Evolutionary conservation across 2,888 invertebrate species (phyloP), one percentile per base, ranked within the genome.

Genomic region (Emmelina monodactyla): DNA sequence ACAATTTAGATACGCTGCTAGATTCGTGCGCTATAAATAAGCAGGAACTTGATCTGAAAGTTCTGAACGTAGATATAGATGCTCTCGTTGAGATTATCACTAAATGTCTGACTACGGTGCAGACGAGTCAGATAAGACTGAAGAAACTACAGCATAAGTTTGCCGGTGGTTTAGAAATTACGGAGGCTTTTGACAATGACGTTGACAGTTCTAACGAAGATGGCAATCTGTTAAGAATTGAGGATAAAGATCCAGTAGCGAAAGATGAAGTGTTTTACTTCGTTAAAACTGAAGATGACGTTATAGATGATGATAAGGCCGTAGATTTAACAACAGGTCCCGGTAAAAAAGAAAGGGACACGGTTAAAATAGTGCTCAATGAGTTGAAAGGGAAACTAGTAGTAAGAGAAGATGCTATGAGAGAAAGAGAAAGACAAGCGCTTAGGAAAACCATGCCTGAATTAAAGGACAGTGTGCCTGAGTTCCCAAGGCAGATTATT

Each of bases 191-290:
- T n/a, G 51, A 46, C 10, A 40, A 51, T 2, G 29, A 29, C 2
- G 29, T 29, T 13, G 13, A 12, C 12, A 13, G 4, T 13, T 12
- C 12, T 13, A 29, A 51, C 1, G 61, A 62, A 37, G 53, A 47
- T 3, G 46, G 40, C 13, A 43, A 43, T 1, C 46, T 73, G 44
- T 51, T 68, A 31, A 62, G 53, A 52, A 69, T 80, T 34, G 72
- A 67, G 47, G 67, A 75, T 36, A 51, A 45, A 32, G 64, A 62
- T 16, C 69, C 67, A 32, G 71, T 68, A 43, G 50, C 60, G 12
- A 70, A 51, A 42, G 81, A 81, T 46, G 79, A 81, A 53, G 81
- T 81, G 32, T 81, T 73, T 47, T 81, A 73, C 53, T 76, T 62
- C 22, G 49, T 76, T 1, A 75, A 59, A 51, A 78, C 72, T 0